phyloP scores from a whole-genome alignment of 2,888 invertebrate genomes.

The Calephelis perditalis region DNA sequence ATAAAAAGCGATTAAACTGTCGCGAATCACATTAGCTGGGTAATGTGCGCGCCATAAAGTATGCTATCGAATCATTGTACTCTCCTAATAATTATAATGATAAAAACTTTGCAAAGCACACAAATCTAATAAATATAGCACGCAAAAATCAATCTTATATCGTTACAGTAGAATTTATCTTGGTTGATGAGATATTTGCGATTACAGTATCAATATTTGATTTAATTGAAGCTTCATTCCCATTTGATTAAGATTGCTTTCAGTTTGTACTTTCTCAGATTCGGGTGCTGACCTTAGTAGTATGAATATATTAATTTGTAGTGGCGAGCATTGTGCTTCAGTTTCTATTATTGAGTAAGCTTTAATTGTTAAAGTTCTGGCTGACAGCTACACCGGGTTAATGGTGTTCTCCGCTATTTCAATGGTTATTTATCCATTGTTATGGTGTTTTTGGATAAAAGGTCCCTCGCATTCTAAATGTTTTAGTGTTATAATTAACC shows the following conservation, averaged over 20 bases:
- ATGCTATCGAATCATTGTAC: constrained; percentile 46
- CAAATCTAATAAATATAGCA: constrained; percentile 22
- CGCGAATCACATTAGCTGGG: constrained; percentile 51
- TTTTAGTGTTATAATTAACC: constrained; percentile 19
- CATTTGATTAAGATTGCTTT: constrained; percentile 15
- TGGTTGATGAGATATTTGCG: constrained; percentile 6
- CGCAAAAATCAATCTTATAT: constrained; percentile 17
- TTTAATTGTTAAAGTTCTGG: constrained; percentile 67
- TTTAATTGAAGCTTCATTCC: background rate
- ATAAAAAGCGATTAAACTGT: constrained; percentile 46
- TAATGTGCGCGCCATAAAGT: constrained; percentile 47
- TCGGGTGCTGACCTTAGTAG: constrained; percentile 53
- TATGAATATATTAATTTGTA: constrained; percentile 73
- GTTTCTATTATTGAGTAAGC: constrained; percentile 66
- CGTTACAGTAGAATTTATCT: constrained; percentile 5
- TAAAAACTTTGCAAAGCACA: constrained; percentile 41
- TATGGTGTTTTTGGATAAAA: constrained; percentile 56
- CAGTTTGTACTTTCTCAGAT: constrained; percentile 29
- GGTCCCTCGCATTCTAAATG: constrained; percentile 31
- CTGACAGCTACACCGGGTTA: constrained; percentile 65
- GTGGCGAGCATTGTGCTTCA: constrained; percentile 57
- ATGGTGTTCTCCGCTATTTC: constrained; percentile 58
- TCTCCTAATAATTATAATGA: constrained; percentile 42
- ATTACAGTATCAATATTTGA: background rate
- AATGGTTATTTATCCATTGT: constrained; percentile 63